Base-by-base conservation (phyloP, 2,888 invertebrate genomes). In the Selenia dentaria region DNA sequence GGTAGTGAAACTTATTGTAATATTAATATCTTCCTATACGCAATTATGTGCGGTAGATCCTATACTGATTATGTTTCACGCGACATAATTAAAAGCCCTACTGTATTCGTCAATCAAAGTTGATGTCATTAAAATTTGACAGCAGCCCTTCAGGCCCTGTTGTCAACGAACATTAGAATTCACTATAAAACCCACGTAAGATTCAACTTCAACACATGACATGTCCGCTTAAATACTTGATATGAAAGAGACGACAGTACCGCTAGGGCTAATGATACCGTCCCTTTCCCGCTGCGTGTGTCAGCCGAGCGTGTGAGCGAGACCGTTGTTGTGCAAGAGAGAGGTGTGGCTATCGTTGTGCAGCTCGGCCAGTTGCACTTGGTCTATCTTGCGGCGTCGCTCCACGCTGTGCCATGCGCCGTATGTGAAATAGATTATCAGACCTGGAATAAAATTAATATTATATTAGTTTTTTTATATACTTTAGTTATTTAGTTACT, bases 391-490 rank as follows among this genome's bases (percentile, higher is more conserved):
- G 9, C 80, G 80, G 0, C 82, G 78, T 2, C 92, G 78, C 61
- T 92, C 92, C 0, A 80, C 80, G 59, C 95, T 95, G 77, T 95
- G 92, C 92, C 94, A 93, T 26, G 94, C 92, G 38, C 96, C 95
- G 75, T 96, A 96, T 6, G 91, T 84, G 54, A 94, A 92, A 82
- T 96, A 96, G 64, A 96, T 95, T 5, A 93, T 53, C 2, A 95
- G 85, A 57, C 96, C 96, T 94, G 80, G 56, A 77, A 10, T 3
- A 5, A 22, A 51, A 14, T 12, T 11, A 6, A 29, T 13, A 16
- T 14, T 4, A 28, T 12, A 13, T n/a, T n/a, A n/a, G n/a, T 18
- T 18, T 18, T 5, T 18, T 18, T 5, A 18, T 18, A 18, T 2
- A 18, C 2, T 8, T 22, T 3, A n/a, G n/a, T n/a, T n/a, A n/a